Conservation (phyloP, 2,888 invertebrate genomes). For the Tenodera sinensis region DNA sequence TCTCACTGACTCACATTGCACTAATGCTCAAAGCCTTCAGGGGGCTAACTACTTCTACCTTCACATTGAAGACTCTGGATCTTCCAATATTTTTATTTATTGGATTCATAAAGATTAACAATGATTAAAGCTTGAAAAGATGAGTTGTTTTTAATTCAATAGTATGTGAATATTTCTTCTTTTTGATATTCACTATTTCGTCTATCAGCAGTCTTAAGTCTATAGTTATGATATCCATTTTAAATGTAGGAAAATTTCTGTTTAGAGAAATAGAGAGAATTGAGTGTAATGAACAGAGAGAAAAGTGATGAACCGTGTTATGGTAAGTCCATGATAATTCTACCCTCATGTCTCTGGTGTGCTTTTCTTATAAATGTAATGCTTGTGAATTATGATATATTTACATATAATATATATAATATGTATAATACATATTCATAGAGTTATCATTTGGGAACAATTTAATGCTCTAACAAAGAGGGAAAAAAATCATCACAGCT, state of each 20-base stretch:
- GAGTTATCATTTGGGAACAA: background rate
- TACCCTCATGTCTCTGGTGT: background rate
- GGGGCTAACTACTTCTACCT: constrained; percentile 9
- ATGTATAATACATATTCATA: background rate
- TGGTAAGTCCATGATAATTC: background rate
- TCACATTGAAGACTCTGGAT: constrained; percentile 15
- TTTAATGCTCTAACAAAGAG: background rate
- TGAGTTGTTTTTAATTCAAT: background rate
- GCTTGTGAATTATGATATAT: background rate
- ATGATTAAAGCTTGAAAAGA: constrained; percentile 24
- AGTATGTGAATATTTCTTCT: constrained; percentile 12
- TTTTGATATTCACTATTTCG: background rate
- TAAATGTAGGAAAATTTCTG: background rate
- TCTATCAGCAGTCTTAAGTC: constrained; percentile 15
- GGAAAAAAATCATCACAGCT: constrained; percentile 21
- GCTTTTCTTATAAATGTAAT: background rate
- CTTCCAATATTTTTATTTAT: constrained; percentile 10
- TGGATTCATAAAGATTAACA: constrained; percentile 12
- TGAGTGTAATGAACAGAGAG: background rate
- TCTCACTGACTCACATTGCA: background rate
- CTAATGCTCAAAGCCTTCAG: constrained; percentile 8
- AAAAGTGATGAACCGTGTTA: background rate
- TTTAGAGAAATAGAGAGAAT: constrained; percentile 21
- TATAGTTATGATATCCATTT: constrained; percentile 12
- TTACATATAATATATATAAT: background rate